phyloP scores from a whole-genome alignment of 2,888 invertebrate genomes.

The Tetropium fuscum region DNA sequence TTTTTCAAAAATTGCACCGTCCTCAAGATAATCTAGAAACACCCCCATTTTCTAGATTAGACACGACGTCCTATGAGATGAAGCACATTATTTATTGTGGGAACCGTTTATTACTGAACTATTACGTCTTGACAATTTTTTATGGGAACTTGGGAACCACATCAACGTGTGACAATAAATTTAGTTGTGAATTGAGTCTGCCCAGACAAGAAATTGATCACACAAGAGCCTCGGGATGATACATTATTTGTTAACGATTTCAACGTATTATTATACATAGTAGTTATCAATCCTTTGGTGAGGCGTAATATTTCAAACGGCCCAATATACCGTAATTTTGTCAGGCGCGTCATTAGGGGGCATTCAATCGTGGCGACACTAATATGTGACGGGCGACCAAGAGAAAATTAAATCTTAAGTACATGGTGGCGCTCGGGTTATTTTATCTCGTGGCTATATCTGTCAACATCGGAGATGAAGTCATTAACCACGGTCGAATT shows the following conservation, averaged over 20 bases:
- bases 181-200: no score
- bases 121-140: no score
- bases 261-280: constrained; percentile 6
- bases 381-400: constrained; percentile 6
- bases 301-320: constrained; percentile 20
- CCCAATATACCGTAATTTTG: constrained; percentile 1
- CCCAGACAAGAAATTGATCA: no score
- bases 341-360: constrained; percentile 13
- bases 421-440: constrained; percentile 9
- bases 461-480: constrained; percentile 15
- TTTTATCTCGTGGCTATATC: constrained; percentile 3
- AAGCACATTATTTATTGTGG: no score
- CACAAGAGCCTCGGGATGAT: no score
- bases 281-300: constrained; percentile 1
- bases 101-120: no score
- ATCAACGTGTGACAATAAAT: no score
- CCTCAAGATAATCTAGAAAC: no score
- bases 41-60: no score
- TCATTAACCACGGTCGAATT: neutral
- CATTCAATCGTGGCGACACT: constrained; percentile 18
- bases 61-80: no score
- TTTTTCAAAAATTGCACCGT: no score
- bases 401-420: constrained; percentile 14
- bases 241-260: constrained; percentile 5
- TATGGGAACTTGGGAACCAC: no score